phyloP scores from a whole-genome alignment of 1,140 invertebrate species.

The Dinothrombium tinctorium region DNA sequence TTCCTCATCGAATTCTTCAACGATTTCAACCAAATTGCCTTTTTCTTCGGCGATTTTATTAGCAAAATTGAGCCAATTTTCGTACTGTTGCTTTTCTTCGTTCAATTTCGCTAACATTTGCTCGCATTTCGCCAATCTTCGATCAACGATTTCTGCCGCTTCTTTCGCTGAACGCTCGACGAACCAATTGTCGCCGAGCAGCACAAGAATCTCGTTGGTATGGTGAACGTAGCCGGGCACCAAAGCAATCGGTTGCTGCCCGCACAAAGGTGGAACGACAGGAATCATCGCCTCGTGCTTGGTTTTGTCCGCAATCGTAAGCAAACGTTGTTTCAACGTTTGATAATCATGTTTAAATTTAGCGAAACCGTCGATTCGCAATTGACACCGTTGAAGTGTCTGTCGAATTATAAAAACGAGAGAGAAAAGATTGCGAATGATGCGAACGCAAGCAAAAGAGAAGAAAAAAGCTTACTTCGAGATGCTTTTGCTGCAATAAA shows the following conservation, averaged over 20 bases:
- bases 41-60: constrained; percentile 17
- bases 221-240: constrained; percentile 40
- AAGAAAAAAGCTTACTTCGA: no score
- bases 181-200: constrained; percentile 43
- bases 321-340: no score
- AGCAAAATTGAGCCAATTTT: constrained; percentile 22
- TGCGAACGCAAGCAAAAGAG: no score
- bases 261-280: no score
- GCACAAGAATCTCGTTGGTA: constrained; percentile 42
- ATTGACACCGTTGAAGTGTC: no score
- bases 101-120: constrained; percentile 25
- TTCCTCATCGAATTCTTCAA: constrained; percentile 29
- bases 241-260: constrained; percentile 32
- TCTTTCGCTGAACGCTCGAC: constrained; percentile 37
- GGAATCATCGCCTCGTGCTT: no score
- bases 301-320: no score
- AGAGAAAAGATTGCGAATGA: no score
- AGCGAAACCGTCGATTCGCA: no score
- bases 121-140: constrained; percentile 27
- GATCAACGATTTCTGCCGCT: constrained; percentile 32
- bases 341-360: no score
- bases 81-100: constrained; percentile 24
- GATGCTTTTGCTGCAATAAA: no score
- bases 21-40: constrained; percentile 19
- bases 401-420: no score